Evolutionary conservation across 2,888 invertebrate genomes (phyloP).

Genomic region (Eucriotettix oculatus): DNA sequence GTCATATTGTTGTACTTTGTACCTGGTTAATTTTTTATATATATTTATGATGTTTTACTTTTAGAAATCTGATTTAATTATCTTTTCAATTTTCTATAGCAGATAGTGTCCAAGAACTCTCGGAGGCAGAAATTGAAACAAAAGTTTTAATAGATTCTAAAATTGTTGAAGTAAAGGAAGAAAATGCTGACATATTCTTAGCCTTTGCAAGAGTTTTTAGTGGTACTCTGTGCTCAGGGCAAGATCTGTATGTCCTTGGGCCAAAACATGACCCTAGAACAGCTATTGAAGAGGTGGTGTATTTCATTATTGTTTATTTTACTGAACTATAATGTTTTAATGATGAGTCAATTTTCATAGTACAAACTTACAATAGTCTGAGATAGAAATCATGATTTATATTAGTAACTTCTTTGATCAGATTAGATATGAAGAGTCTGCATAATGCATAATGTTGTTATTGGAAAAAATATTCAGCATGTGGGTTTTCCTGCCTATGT

Average conservation of each 20-base stretch:
- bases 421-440: no score
- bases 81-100: not conserved
- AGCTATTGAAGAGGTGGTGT: conserved; percentile 14
- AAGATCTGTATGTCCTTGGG: conserved; percentile 64
- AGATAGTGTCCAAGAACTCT: no score
- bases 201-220: conserved; percentile 90
- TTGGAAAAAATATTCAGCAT: no score
- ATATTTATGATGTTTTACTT: not conserved
- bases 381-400: not conserved
- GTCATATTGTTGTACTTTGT: not conserved
- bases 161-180: conserved; percentile 14
- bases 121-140: not conserved
- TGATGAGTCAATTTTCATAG: not conserved
- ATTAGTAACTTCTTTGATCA: no score
- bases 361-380: not conserved
- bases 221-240: conserved; percentile 61
- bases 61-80: not conserved
- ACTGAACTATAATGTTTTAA: not conserved
- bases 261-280: conserved; percentile 70
- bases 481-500: no score
- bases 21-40: not conserved
- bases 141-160: not conserved
- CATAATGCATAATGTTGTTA: no score
- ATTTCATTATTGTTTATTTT: not conserved
- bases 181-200: conserved; percentile 48